Percentiles rank a stretch among this genome's conserved stretches.
phyloP scores from a whole-genome alignment of 2,888 invertebrate species.

The Cloeon dipterum region DNA sequence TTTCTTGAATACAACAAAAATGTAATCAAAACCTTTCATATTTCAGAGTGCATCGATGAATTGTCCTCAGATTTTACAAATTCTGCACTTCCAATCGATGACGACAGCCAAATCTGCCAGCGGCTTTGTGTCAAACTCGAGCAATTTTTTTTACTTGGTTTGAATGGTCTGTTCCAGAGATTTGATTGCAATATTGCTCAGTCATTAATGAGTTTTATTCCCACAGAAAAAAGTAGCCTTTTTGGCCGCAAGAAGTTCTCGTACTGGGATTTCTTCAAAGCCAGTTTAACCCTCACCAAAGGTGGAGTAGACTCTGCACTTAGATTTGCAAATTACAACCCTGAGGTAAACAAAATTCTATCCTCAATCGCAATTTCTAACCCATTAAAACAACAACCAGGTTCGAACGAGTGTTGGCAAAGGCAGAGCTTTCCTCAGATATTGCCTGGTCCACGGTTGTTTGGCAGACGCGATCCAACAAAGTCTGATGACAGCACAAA shows the following conservation, averaged over 20 bases:
- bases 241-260: constrained; percentile 9
- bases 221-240: constrained; percentile 2
- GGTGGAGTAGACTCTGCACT: constrained; percentile 19
- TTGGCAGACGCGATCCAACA: constrained; percentile 20
- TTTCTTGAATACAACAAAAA: too few relatives aligned
- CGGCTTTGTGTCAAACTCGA: constrained; percentile 19
- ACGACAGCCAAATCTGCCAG: constrained; percentile 17
- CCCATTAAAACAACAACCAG: too few relatives aligned
- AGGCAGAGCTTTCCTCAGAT: constrained; percentile 19
- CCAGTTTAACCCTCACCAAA: constrained; percentile 15
- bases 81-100: constrained; percentile 15
- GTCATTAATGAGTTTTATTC: too few relatives aligned
- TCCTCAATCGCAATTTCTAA: too few relatives aligned
- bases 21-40: not conserved
- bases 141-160: constrained; percentile 15
- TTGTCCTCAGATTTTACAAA: constrained; percentile 8
- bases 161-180: too few relatives aligned
- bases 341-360: too few relatives aligned
- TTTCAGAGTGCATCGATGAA: constrained; percentile 3
- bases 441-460: constrained; percentile 18
- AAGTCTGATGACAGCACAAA: constrained; percentile 15
- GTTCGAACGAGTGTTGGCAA: constrained; percentile 18
- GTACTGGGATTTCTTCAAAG: constrained; percentile 20
- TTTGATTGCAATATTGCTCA: too few relatives aligned
- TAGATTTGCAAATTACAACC: constrained; percentile 17